Evolutionary conservation across 2,888 invertebrate genomes (phyloP).

Genomic region (Andrena dorsata): DNA sequence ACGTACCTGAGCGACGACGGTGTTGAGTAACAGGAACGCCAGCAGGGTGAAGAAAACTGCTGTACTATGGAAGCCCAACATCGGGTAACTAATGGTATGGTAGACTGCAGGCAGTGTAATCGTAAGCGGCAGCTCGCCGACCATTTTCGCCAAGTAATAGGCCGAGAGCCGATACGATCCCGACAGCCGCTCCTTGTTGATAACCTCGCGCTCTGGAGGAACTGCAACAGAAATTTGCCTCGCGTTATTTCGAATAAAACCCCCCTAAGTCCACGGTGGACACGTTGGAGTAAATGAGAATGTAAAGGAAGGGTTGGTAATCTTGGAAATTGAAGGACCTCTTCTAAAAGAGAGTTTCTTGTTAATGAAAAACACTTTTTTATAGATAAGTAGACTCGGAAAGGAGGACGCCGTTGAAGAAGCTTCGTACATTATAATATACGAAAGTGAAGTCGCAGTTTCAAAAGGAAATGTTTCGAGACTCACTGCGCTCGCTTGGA

Average conservation of each 20-base stretch:
- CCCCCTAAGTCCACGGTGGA: no score
- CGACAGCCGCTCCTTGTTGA: slow-evolving; percentile 92
- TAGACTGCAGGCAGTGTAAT: slow-evolving; percentile 91
- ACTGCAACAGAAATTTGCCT: slow-evolving; percentile 85
- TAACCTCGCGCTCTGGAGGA: slow-evolving; percentile 92
- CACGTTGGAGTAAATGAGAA: no score
- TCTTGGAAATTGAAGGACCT: no score
- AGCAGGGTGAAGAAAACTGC: slow-evolving; percentile 90
- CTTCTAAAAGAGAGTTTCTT: no score
- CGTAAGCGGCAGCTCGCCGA: slow-evolving; percentile 91
- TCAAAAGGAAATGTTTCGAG: no score
- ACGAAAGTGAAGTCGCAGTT: no score
- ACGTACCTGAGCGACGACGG: slow-evolving; percentile 89
- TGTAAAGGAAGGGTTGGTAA: no score
- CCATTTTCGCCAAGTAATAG: slow-evolving; percentile 93
- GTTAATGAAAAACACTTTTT: no score
- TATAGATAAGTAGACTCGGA: no score
- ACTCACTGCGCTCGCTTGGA: no score
- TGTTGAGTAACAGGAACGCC: slow-evolving; percentile 89
- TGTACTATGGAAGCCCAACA: slow-evolving; percentile 89
- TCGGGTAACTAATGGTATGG: slow-evolving; percentile 91
- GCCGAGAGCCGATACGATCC: slow-evolving; percentile 93
- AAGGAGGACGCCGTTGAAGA: no score
- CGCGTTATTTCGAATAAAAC: not conserved
- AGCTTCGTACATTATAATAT: no score